These are phyloP conservation scores for Eptesicus fuscus DNA, from an alignment of 2,113 vertebrate genomes.

Conservation along the genomic window DNA sequence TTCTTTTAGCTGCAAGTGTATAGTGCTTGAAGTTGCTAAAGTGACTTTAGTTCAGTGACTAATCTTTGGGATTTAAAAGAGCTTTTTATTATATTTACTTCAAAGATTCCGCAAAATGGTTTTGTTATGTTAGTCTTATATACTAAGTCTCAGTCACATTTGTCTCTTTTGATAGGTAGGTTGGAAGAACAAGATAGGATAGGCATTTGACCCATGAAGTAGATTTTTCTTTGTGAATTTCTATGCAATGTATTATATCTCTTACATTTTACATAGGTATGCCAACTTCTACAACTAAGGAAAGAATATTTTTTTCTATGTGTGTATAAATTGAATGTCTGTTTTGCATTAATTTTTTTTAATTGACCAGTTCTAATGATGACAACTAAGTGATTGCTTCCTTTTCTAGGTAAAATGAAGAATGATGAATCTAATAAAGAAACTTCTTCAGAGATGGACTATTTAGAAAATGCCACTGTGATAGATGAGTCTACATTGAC, in stretches of 20 bases:
- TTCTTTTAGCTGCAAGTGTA: background rate
- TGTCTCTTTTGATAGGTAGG: background rate
- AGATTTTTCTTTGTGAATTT: constrained; percentile 25
- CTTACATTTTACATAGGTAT: background rate
- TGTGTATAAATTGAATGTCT: constrained; percentile 7
- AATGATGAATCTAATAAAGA: constrained; percentile 81
- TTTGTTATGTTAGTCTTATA: background rate
- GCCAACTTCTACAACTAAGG: background rate
- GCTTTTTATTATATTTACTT: constrained; percentile 21
- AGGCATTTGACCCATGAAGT: background rate
- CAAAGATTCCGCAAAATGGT: background rate
- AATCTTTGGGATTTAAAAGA: constrained; percentile 15
- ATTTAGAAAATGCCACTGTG: constrained; percentile 80
- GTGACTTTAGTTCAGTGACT: constrained; percentile 21
- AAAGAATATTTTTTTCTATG: background rate
- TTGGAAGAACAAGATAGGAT: background rate
- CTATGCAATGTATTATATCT: background rate
- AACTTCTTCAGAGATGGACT: constrained; percentile 79
- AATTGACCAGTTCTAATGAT: constrained; percentile 29
- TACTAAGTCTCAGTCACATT: background rate
- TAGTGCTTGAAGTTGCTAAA: background rate
- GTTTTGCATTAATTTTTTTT: background rate
- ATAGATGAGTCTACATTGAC: constrained; percentile 88
- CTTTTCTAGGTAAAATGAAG: constrained; percentile 84
- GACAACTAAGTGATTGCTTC: constrained; percentile 57